Percentiles rank a stretch among this genome's conserved stretches.
These are phyloP conservation scores for Cydia splendana DNA, from an alignment of 1,140 invertebrate genomes.

Conservation along the genomic window DNA sequence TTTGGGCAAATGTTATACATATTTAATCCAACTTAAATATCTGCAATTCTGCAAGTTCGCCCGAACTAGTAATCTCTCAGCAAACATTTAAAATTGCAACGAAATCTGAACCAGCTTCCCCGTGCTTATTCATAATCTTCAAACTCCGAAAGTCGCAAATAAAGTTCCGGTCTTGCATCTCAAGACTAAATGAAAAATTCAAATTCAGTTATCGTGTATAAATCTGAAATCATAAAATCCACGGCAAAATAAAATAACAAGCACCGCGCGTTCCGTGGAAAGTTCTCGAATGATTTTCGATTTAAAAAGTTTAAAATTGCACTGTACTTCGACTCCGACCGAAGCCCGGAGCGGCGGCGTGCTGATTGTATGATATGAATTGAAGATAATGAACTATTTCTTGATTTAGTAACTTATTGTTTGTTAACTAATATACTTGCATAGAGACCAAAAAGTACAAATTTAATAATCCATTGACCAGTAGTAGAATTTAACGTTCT, in stretches of 20 bases:
- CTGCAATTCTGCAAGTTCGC: not conserved
- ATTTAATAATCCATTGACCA: too few species aligned
- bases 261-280: constrained; percentile 11
- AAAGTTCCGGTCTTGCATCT: not conserved
- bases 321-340: constrained; percentile 6
- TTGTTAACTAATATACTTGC: too few species aligned
- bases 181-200: constrained; percentile 30
- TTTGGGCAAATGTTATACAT: too few species aligned
- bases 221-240: constrained; percentile 18
- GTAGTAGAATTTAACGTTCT: too few species aligned
- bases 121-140: not conserved
- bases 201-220: constrained; percentile 27
- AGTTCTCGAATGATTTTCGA: constrained; percentile 32
- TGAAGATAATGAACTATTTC: constrained; percentile 4
- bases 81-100: not conserved
- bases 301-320: constrained; percentile 33
- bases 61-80: not conserved
- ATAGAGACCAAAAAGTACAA: too few species aligned
- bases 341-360: not conserved
- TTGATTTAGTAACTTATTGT: too few species aligned
- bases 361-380: constrained; percentile 18
- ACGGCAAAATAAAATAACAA: constrained; percentile 32
- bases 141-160: constrained; percentile 13
- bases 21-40: not conserved
- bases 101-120: not conserved